Evolutionary conservation across 2,113 vertebrate species (phyloP), one percentile per base, ranked within the genome.

Genomic region (Helogale parvula): DNA sequence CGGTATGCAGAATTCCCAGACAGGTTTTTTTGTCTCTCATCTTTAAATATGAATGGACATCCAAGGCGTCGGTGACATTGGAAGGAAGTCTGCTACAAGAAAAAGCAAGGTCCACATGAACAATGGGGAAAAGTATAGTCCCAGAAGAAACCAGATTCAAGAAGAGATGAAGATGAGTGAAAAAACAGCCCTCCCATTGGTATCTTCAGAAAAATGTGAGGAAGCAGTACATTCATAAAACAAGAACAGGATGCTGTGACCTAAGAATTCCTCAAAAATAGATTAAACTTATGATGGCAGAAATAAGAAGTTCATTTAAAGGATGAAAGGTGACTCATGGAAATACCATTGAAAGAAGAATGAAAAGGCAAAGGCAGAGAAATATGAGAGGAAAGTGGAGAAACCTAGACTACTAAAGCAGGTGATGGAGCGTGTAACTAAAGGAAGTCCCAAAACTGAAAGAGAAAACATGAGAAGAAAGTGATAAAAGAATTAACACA

Each of bases 181-280:
- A 57, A 68, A 79, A 54, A n/a, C 41, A 47, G 31, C 68, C 8
- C 27, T 33, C 83, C 47, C 23, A 0, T 21, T 77, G 60, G 33
- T 74, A 21, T 50, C 45, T 54, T 90, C 47, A 33, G 69, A 89
- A n/a, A 89, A 41, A 41, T 29, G 3, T 29, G 19, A 66, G 82
- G 92, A 47, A 54, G 4, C 33, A 50, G 23, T 29, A 19, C 7
- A 5, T 85, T 25, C 25, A 5, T 94, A 74, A 90, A 88, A 77
- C 65, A 81, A 90, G 95, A 96, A 86, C 8, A 88, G 91, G 38
- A 10, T 80, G 45, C 83, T 74, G n/a, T 3, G 9, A 97, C 94
- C 47, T 54, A 45, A 95, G 81, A 90, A 68, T 5, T 5, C 41
- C 41, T 76, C 38, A n/a, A 45, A 35, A 3, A 50, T 13, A 52